Conservation (phyloP, 2,797 vertebrate species). For the Lagocephalus sceleratus region DNA sequence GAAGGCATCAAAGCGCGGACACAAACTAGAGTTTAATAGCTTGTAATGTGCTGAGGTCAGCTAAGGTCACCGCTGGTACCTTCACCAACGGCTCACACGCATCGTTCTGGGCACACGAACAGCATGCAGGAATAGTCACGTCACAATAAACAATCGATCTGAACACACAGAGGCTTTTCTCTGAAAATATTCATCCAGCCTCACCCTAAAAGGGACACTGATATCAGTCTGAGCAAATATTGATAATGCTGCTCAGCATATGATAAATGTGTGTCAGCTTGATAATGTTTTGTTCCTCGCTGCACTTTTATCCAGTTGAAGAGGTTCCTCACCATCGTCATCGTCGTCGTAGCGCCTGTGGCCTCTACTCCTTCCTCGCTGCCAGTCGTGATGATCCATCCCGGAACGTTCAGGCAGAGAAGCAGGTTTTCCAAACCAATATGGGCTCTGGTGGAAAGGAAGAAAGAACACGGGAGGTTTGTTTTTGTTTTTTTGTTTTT, state of each 20-base stretch:
- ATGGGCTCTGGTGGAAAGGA: neutral
- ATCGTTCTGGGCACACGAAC: too few relatives aligned
- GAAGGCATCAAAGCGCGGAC: too few relatives aligned
- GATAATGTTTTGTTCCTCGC: neutral
- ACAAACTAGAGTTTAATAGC: too few relatives aligned
- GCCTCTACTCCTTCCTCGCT: slow-evolving; percentile 50
- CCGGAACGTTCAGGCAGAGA: slow-evolving; percentile 17
- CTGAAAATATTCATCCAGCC: too few relatives aligned
- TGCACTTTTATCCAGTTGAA: neutral
- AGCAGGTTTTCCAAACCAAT: neutral
- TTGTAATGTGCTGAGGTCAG: too few relatives aligned
- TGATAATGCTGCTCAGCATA: neutral
- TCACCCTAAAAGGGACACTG: too few relatives aligned
- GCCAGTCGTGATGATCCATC: slow-evolving; percentile 67
- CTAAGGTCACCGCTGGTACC: too few relatives aligned
- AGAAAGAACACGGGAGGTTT: neutral
- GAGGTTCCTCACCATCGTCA: slow-evolving; percentile 48
- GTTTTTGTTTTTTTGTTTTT: too few relatives aligned
- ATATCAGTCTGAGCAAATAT: neutral
- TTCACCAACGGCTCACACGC: too few relatives aligned
- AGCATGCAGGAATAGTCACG: too few relatives aligned
- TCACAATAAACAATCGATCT: too few relatives aligned
- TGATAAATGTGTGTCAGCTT: neutral
- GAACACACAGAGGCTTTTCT: too few relatives aligned
- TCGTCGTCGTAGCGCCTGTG: slow-evolving; percentile 55